Evolutionary conservation across 2,888 invertebrate species (phyloP).

Genomic region (Cenopis cana): DNA sequence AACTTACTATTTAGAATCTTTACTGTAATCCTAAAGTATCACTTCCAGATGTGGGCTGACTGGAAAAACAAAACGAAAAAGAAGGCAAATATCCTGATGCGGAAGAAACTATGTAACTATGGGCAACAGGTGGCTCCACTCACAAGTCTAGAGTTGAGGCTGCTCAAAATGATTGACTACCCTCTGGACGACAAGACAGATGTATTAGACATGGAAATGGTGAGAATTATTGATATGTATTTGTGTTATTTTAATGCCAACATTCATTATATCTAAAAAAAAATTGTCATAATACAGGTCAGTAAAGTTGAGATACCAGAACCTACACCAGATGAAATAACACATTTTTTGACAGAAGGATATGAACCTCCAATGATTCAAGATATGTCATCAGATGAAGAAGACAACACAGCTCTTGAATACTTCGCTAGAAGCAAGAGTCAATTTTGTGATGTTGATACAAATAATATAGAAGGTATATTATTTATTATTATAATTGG

Average conservation of each 20-base stretch:
- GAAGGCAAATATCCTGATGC: conserved; percentile 58
- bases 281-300: conserved; percentile 35
- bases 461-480: conserved; percentile 45
- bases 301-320: conserved; percentile 49
- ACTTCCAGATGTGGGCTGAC: conserved; percentile 60
- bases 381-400: conserved; percentile 45
- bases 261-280: neutral
- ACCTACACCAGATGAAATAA: conserved; percentile 39
- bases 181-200: conserved; percentile 54
- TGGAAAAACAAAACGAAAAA: conserved; percentile 63
- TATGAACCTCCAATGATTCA: conserved; percentile 46
- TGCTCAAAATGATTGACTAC: conserved; percentile 57
- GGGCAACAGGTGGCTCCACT: conserved; percentile 48
- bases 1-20: neutral
- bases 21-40: neutral
- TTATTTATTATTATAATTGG: no score
- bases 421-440: conserved; percentile 46
- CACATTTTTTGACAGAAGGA: conserved; percentile 43
- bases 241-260: no score
- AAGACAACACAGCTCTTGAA: conserved; percentile 47
- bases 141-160: conserved; percentile 53
- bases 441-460: conserved; percentile 51
- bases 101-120: conserved; percentile 51
- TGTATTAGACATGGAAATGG: conserved; percentile 52
- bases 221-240: conserved; percentile 41